phyloP scores from a whole-genome alignment of 2,888 invertebrate genomes.

The Dioctria rufipes region DNA sequence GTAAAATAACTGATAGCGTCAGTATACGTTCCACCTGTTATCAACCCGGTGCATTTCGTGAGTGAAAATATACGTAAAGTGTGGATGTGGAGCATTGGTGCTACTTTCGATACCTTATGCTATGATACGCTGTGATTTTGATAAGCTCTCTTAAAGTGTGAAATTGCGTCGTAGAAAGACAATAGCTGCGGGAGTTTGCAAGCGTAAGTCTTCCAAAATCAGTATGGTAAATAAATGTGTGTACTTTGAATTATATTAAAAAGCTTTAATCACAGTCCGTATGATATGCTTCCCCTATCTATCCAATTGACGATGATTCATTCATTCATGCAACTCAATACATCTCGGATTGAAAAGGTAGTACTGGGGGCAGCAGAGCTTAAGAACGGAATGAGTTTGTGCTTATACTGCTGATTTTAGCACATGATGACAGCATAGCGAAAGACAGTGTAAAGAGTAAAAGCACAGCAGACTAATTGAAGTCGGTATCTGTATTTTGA shows the following conservation, averaged over 20 bases:
- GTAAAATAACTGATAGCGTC: not conserved
- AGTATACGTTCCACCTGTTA: not conserved
- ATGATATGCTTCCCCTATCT: not conserved
- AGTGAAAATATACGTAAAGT: not conserved
- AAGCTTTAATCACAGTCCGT: not conserved
- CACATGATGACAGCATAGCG: conserved; percentile 41
- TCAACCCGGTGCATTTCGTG: not conserved
- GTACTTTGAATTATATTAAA: not conserved
- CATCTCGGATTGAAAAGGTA: not conserved
- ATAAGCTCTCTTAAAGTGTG: not conserved
- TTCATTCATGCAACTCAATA: conserved; percentile 49
- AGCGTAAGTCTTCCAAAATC: not conserved
- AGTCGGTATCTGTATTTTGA: conserved; percentile 26
- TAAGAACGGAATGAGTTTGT: not conserved
- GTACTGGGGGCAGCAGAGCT: conserved; percentile 14
- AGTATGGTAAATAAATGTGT: not conserved
- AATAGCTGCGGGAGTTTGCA: not conserved
- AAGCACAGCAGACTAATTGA: not conserved
- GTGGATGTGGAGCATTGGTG: not conserved
- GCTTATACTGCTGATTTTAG: not conserved
- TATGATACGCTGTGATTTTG: conserved; percentile 15
- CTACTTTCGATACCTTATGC: not conserved
- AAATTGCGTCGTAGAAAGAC: conserved; percentile 40
- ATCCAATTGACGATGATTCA: conserved; percentile 25
- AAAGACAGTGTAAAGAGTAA: not conserved